These are phyloP conservation scores for Meiosimyza platycephala DNA, from an alignment of 2,888 invertebrate genomes.

Conservation along the genomic window DNA sequence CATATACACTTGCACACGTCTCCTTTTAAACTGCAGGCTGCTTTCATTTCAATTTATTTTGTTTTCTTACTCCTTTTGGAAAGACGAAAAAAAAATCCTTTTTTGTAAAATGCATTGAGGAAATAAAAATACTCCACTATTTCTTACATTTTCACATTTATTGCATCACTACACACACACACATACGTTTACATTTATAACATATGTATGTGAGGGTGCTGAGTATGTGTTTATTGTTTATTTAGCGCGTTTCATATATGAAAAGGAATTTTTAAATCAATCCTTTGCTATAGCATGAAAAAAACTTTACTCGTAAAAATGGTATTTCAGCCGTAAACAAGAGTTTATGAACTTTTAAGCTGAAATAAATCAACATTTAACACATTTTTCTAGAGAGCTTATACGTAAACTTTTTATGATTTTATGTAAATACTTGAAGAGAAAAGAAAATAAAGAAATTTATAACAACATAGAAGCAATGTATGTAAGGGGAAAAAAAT, in stretches of 20 bases:
- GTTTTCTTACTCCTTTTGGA: conserved; percentile 1
- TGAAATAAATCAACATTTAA: conserved; percentile 33
- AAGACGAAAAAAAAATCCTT: conserved; percentile 9
- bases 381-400: not conserved
- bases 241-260: conserved; percentile 20
- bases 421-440: too few species aligned
- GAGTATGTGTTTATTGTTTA: conserved; percentile 22
- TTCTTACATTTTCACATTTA: conserved; percentile 26
- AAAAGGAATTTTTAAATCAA: conserved; percentile 32
- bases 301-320: conserved; percentile 28
- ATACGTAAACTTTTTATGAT: too few species aligned
- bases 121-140: conserved; percentile 31
- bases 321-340: conserved; percentile 4
- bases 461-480: not conserved
- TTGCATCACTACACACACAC: conserved; percentile 34
- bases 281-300: not conserved
- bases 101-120: conserved; percentile 30
- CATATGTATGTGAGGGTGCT: not conserved
- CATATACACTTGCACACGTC: conserved; percentile 25
- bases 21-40: conserved; percentile 25
- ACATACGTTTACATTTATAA: not conserved
- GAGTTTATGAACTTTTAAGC: conserved; percentile 35
- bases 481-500: too few species aligned
- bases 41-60: conserved; percentile 22
- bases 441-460: not conserved